These are phyloP conservation scores for Philaethria dido DNA, from an alignment of 2,888 invertebrate species.

Conservation along the genomic window DNA sequence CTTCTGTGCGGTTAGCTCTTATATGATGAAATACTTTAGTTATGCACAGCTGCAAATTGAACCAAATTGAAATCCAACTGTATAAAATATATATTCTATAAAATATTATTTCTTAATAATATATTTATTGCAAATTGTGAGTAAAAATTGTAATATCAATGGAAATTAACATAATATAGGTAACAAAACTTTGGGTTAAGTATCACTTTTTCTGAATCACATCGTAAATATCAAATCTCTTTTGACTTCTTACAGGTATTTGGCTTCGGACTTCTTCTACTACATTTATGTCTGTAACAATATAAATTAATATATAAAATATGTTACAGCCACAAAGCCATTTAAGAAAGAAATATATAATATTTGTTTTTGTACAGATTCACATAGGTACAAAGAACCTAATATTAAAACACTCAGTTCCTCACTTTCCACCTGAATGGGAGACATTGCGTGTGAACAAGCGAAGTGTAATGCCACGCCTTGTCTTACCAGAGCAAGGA, in stretches of 20 bases:
- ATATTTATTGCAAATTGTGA: neutral
- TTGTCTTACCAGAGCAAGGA: too few relatives aligned
- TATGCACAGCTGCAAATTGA: too few relatives aligned
- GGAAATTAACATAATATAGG: neutral
- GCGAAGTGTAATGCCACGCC: too few relatives aligned
- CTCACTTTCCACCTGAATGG: too few relatives aligned
- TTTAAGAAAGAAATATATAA: too few relatives aligned
- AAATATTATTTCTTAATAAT: slow-evolving; percentile 12
- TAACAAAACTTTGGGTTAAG: neutral
- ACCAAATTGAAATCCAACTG: neutral
- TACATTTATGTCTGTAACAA: slow-evolving; percentile 86
- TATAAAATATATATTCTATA: slow-evolving; percentile 10
- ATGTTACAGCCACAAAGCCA: too few relatives aligned
- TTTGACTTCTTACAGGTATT: slow-evolving; percentile 91
- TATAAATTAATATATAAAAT: slow-evolving; percentile 12
- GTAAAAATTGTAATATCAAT: slow-evolving; percentile 3
- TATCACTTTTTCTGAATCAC: slow-evolving; percentile 37
- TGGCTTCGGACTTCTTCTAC: slow-evolving; percentile 91
- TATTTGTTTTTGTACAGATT: too few relatives aligned
- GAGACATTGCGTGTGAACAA: too few relatives aligned
- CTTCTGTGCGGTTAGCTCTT: too few relatives aligned
- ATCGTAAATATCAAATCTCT: slow-evolving; percentile 89
- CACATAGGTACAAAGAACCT: too few relatives aligned
- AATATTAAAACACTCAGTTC: too few relatives aligned
- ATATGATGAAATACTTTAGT: too few relatives aligned